Conservation (phyloP, 35 echinoderm and acorn worm genomes). For the Apostichopus californicus region DNA sequence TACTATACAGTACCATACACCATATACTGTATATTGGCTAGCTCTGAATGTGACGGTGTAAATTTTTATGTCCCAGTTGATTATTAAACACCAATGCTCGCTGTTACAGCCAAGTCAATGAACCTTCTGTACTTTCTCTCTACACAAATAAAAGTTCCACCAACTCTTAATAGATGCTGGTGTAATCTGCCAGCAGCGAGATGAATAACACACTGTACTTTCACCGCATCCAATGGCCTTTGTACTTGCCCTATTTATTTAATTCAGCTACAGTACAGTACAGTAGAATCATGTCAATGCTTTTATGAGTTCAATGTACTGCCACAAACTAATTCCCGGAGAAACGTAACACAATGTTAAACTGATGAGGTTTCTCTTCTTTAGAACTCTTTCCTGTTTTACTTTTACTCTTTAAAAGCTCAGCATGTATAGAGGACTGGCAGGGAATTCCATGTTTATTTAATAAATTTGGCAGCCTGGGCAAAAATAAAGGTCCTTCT, state of each 20-base stretch:
- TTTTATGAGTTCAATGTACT: neutral
- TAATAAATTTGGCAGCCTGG: too few relatives aligned
- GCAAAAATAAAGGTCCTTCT: too few relatives aligned
- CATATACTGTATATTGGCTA: neutral
- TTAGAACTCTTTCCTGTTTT: too few relatives aligned
- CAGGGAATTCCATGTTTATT: too few relatives aligned
- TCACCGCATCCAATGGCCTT: neutral
- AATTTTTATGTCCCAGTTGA: neutral
- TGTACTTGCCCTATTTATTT: slow-evolving; percentile 13
- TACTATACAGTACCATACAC: neutral
- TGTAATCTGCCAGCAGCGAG: neutral
- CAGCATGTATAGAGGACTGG: too few relatives aligned
- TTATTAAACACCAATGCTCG: too few relatives aligned
- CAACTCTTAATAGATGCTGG: neutral
- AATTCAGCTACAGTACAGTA: neutral
- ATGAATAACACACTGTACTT: neutral
- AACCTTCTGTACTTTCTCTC: neutral
- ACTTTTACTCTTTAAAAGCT: too few relatives aligned
- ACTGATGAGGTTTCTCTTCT: too few relatives aligned
- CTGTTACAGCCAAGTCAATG: neutral
- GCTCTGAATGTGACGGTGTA: neutral
- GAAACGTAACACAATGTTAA: too few relatives aligned
- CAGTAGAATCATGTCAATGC: neutral
- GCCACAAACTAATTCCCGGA: neutral
- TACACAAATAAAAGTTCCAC: neutral